These are phyloP conservation scores for Martes flavigula DNA, from an alignment of 2,797 vertebrate genomes.

Conservation along the genomic window DNA sequence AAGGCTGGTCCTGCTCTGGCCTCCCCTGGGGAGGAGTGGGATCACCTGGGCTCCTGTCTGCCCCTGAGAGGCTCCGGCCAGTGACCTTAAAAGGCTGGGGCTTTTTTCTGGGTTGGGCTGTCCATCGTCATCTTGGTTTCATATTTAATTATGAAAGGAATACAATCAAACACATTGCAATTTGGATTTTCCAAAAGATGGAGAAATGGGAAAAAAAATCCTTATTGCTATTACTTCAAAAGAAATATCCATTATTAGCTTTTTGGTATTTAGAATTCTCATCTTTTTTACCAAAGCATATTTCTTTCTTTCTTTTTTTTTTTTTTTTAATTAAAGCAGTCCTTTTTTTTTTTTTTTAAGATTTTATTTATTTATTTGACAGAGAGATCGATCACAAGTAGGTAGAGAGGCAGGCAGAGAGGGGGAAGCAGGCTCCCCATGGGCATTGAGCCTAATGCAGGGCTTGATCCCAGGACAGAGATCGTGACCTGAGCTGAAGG, in stretches of 20 bases:
- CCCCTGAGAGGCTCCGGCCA: not conserved
- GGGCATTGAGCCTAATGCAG: too few species aligned
- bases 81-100: not conserved
- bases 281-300: not conserved
- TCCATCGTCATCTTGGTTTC: constrained; percentile 1
- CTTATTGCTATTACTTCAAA: not conserved
- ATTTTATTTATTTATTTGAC: too few species aligned
- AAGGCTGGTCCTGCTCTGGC: not conserved
- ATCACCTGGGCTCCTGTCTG: not conserved
- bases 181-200: not conserved
- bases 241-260: not conserved
- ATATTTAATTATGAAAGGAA: constrained; percentile 36
- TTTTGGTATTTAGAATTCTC: not conserved
- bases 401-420: too few species aligned
- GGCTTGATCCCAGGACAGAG: too few species aligned
- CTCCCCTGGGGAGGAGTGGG: not conserved
- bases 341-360: too few species aligned
- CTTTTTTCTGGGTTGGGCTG: not conserved
- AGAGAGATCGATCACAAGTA: too few species aligned
- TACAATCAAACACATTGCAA: not conserved
- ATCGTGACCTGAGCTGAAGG: too few species aligned
- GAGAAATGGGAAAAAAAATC: not conserved
- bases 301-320: not conserved
- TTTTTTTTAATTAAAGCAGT: too few species aligned
- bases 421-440: too few species aligned